Base-by-base conservation (phyloP, 2,797 vertebrate genomes). In the Sciaenops ocellatus region DNA sequence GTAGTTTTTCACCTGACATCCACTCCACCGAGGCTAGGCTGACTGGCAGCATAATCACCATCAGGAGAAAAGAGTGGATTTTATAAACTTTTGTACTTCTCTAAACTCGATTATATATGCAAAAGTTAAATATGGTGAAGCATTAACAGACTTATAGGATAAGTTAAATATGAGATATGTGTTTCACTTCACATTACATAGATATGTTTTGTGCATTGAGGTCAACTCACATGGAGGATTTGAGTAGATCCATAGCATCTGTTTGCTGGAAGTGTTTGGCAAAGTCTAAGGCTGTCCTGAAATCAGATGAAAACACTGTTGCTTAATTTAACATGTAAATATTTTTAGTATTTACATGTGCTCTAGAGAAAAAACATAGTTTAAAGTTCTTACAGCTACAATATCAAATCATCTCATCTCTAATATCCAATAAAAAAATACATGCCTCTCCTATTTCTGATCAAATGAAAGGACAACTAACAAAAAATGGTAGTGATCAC, bases 281-380 rank as follows among this genome's bases (percentile, higher is more conserved):
- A 96, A 98, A 99, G 89, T 98, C 97, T 63, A 98, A 90, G 82
- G 97, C 96, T 56, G 94, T 97, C 98, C 98, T 99, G 80, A 70
- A 90, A 89, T 5, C 24, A 79, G 46, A 86, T 8, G 0, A 71
- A 20, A 57, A 24, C 5, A 41, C 1, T 22, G 17, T 18, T 38
- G 24, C 5, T 66, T 6, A 22, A 10, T 66, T 8, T 16, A 7
- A 46, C 12, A 48, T 24, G n/a, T n/a, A n/a, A n/a, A n/a, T n/a
- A n/a, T n/a, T n/a, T n/a, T n/a, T n/a, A 66, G 17, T 12, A 62
- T 44, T 16, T 3, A 57, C 12, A 59, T 59, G 11, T n/a, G 0
- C 6, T 5, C 3, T 30, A 12, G n/a, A n/a, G 12, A 62, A 12
- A 51, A 66, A 17, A 38, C 34, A 38, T 38, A 38, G 17, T 48